Percentiles rank a stretch among this genome's conserved stretches.
These are phyloP conservation scores for Arvicanthis niloticus DNA, from an alignment of 2,113 vertebrate species.

Conservation along the genomic window DNA sequence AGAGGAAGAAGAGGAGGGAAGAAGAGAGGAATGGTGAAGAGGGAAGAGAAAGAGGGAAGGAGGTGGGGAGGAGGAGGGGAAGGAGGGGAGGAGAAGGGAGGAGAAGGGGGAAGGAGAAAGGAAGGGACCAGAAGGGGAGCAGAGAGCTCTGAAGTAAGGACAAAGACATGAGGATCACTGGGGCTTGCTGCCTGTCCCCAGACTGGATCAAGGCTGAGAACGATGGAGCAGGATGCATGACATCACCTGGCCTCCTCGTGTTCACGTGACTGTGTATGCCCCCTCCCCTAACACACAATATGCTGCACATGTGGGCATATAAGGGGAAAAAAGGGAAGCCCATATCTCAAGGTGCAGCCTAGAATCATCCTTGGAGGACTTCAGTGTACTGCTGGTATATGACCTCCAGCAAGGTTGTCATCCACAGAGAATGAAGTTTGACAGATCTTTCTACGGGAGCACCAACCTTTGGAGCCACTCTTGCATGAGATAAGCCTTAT, in stretches of 20 bases:
- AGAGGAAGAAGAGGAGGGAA: too few relatives aligned
- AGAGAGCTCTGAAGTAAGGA: neutral
- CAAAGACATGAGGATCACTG: neutral
- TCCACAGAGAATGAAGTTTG: neutral
- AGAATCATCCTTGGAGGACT: neutral
- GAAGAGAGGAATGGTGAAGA: neutral
- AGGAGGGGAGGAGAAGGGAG: accelerated
- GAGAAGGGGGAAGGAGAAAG: neutral
- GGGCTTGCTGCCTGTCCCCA: neutral
- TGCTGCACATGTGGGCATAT: neutral
- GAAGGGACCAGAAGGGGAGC: too few relatives aligned
- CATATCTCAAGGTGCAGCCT: neutral
- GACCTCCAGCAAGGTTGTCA: neutral
- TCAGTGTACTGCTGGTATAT: neutral
- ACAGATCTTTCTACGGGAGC: accelerated
- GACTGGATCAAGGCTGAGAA: too few relatives aligned
- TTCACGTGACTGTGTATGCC: too few relatives aligned
- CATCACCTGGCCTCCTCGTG: neutral
- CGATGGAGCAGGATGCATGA: neutral
- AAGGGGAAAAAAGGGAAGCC: neutral
- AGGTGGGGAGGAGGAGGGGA: accelerated
- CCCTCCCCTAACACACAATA: neutral
- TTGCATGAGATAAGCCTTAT: accelerated
- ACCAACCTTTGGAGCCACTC: neutral
- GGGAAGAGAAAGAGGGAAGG: neutral